Conservation (phyloP, 1,140 invertebrate genomes). For the Heliothis virescens region DNA sequence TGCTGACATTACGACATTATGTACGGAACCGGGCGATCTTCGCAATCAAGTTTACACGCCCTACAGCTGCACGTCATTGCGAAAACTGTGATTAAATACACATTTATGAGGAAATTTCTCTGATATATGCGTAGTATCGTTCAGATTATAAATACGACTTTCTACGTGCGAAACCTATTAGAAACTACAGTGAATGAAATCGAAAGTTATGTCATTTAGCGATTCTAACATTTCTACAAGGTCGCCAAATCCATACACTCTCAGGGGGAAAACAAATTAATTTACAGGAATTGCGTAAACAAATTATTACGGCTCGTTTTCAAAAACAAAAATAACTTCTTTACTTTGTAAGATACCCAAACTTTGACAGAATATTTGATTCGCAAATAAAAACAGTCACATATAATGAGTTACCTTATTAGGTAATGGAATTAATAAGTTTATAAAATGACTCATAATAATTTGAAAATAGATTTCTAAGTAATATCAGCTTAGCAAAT, state of each 20-base stretch:
- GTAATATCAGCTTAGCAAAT: background rate
- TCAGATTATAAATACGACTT: too few species aligned
- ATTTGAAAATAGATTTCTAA: background rate
- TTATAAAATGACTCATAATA: background rate
- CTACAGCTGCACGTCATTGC: constrained; percentile 45
- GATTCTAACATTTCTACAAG: too few species aligned
- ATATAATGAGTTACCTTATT: background rate
- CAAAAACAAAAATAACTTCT: too few species aligned
- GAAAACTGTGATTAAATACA: constrained; percentile 48
- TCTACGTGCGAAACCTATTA: background rate
- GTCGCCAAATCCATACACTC: too few species aligned
- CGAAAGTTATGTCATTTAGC: background rate
- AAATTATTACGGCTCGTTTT: too few species aligned
- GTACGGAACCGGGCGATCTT: constrained; percentile 41
- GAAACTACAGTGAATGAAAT: background rate
- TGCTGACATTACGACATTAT: constrained; percentile 38
- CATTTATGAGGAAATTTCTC: constrained; percentile 40
- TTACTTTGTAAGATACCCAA: too few species aligned
- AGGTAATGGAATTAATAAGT: background rate
- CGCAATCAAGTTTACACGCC: constrained; percentile 56
- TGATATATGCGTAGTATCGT: background rate
- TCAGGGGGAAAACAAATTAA: too few species aligned
- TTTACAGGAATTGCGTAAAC: too few species aligned
- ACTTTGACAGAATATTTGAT: too few species aligned
- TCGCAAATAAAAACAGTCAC: background rate